Evolutionary conservation across 2,113 vertebrate genomes (phyloP).

Genomic region (Grammomys surdaster): DNA sequence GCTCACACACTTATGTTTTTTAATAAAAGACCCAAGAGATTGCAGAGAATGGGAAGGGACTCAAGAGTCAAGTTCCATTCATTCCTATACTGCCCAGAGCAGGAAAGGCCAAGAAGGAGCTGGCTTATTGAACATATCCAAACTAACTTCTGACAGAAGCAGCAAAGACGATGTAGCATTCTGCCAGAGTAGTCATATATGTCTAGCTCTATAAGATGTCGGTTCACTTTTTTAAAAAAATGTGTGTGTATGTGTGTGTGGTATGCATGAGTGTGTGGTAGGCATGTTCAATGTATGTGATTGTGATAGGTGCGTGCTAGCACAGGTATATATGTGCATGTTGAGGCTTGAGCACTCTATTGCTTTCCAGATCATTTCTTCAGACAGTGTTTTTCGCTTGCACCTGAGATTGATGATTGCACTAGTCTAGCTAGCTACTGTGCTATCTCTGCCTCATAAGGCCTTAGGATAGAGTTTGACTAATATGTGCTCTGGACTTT

Average conservation of each 20-base stretch:
- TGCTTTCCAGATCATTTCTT: background rate
- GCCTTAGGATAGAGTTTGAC: too few species aligned
- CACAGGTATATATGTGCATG: background rate
- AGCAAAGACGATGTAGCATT: background rate
- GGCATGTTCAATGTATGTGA: background rate
- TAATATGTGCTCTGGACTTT: background rate
- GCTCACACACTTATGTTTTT: background rate
- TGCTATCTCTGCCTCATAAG: background rate
- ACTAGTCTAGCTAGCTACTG: background rate
- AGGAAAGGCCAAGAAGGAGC: background rate
- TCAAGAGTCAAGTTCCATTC: background rate
- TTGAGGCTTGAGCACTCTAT: background rate
- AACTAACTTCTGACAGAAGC: background rate
- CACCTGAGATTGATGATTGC: background rate
- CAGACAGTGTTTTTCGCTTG: background rate
- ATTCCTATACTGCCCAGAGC: background rate
- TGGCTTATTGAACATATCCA: background rate
- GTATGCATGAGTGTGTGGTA: background rate
- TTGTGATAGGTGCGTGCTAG: background rate
- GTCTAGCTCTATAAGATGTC: background rate
- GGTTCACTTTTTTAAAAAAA: background rate
- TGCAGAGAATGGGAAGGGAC: background rate
- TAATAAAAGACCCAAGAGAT: constrained; percentile 5
- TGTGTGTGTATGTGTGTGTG: background rate
- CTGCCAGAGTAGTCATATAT: background rate